Evolutionary conservation across 2,888 invertebrate species (phyloP).

Genomic region (Chymomyza procnemis): DNA sequence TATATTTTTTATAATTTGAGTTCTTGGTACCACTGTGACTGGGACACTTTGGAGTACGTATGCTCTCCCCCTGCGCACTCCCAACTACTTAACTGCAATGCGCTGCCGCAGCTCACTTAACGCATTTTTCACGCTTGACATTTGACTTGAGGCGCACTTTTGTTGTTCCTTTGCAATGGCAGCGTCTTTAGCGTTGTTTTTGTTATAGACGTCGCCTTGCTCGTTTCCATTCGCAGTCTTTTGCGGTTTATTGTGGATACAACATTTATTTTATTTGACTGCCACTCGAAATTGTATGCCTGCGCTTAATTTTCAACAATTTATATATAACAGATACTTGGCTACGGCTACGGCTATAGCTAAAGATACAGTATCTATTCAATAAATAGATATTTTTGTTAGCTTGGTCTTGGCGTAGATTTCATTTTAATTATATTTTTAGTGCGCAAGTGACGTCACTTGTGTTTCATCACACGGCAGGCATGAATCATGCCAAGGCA

Average conservation of each 20-base stretch:
- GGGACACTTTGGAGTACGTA: neutral
- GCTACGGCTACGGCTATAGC: too few species aligned
- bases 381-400: slow-evolving; percentile 32
- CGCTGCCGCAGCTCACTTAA: slow-evolving; percentile 70
- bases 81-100: slow-evolving; percentile 66
- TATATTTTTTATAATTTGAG: neutral
- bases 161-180: slow-evolving; percentile 17
- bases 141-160: slow-evolving; percentile 76
- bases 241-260: slow-evolving; percentile 36
- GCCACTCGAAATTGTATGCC: slow-evolving; percentile 1
- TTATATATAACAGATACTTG: slow-evolving; percentile 4
- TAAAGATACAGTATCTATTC: slow-evolving; percentile 20
- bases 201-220: slow-evolving; percentile 27
- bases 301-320: slow-evolving; percentile 59
- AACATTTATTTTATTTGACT: slow-evolving; percentile 26
- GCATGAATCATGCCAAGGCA: slow-evolving; percentile 46
- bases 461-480: slow-evolving; percentile 25
- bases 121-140: slow-evolving; percentile 78
- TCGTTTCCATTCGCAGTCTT: slow-evolving; percentile 27
- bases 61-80: slow-evolving; percentile 29
- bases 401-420: slow-evolving; percentile 47
- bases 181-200: slow-evolving; percentile 15
- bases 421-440: slow-evolving; percentile 66
- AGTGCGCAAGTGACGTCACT: slow-evolving; percentile 65
- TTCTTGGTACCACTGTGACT: slow-evolving; percentile 34